Conservation (phyloP, 92 coral and sea anemone genomes). For the Galaxea fascicularis region DNA sequence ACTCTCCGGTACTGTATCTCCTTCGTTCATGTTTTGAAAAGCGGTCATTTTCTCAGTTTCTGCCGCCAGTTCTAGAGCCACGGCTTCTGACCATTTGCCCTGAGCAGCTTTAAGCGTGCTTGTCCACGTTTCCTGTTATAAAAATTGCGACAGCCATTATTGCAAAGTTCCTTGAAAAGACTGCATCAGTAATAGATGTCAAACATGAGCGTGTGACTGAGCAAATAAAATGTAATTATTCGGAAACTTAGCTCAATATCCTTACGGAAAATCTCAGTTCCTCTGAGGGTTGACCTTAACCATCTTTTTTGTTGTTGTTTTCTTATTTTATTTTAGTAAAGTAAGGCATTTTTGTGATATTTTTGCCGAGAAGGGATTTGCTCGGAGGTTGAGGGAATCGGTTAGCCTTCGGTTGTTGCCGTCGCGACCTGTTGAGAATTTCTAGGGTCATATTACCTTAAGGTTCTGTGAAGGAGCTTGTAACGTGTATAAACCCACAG, state of each 20-base stretch:
- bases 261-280: not conserved
- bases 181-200: not conserved
- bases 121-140: conserved; percentile 90
- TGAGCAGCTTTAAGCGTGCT: conserved; percentile 90
- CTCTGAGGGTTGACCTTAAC: no score
- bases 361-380: no score
- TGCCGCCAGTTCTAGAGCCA: conserved; percentile 83
- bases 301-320: no score
- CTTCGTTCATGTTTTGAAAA: conserved; percentile 48
- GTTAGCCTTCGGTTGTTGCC: no score
- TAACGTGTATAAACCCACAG: conserved; percentile 89
- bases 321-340: no score
- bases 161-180: not conserved
- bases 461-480: conserved; percentile 96
- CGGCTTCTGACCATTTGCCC: conserved; percentile 90
- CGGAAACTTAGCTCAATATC: not conserved
- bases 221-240: not conserved
- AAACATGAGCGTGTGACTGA: not conserved
- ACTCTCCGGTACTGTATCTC: conserved; percentile 30
- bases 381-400: not conserved
- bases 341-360: no score
- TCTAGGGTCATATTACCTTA: conserved; percentile 59
- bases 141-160: not conserved
- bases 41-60: conserved; percentile 71
- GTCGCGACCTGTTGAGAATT: no score